phyloP scores from a whole-genome alignment of 2,113 vertebrate genomes.

The Fukomys damarensis region DNA sequence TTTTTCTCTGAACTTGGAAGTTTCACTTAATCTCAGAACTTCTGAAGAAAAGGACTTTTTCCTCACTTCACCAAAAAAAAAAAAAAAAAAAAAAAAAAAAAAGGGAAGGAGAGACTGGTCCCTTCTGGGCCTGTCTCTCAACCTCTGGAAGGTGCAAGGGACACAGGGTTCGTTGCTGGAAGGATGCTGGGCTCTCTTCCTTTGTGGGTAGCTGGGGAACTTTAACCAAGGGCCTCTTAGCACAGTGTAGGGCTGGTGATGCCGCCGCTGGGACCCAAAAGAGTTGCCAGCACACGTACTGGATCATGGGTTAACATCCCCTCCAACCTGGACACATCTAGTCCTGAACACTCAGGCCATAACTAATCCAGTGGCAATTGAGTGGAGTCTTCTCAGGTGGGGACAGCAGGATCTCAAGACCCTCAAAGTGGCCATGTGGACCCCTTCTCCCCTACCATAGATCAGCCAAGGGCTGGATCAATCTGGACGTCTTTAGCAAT shows the following conservation, averaged over 20 bases:
- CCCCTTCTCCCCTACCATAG: constrained; percentile 88
- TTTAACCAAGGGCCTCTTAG: neutral
- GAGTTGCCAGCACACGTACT: neutral
- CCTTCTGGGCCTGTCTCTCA: neutral
- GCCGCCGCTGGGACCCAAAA: neutral
- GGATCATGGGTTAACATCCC: accelerated
- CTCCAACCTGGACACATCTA: neutral
- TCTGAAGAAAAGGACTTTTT: constrained; percentile 68
- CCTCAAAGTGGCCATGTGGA: constrained; percentile 81
- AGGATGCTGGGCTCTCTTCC: neutral
- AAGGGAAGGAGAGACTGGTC: constrained; percentile 46
- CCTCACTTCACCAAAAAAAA: constrained; percentile 58
- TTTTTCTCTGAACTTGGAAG: constrained; percentile 75
- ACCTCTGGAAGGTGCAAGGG: neutral
- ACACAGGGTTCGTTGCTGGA: neutral
- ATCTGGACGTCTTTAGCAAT: constrained; percentile 99
- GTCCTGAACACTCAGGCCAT: neutral
- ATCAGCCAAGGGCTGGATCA: constrained; percentile 95
- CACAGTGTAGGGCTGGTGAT: neutral
- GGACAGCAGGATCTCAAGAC: constrained; percentile 71
- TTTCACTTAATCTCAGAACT: constrained; percentile 77
- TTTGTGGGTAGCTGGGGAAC: neutral
- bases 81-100: no score
- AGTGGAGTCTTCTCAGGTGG: constrained; percentile 63
- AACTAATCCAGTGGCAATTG: constrained; percentile 54